phyloP scores from a whole-genome alignment of 2,797 vertebrate genomes.

The Notamacropus eugenii region DNA sequence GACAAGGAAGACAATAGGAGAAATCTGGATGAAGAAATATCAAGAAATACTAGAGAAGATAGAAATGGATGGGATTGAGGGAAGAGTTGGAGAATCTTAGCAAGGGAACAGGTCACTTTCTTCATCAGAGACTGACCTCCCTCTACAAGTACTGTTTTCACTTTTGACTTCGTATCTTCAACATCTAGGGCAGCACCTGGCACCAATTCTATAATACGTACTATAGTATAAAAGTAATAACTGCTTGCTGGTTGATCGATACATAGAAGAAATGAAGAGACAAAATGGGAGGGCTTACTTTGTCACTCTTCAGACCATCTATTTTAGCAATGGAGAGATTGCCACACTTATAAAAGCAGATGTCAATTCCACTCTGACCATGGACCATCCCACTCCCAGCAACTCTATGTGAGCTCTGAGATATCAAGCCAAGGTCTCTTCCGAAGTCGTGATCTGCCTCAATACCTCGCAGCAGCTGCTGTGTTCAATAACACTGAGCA shows the following conservation, averaged over 20 bases:
- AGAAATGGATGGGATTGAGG: neutral
- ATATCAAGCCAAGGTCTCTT: conserved; percentile 25
- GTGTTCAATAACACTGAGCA: conserved; percentile 43
- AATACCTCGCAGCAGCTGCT: conserved; percentile 68
- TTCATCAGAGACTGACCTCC: neutral
- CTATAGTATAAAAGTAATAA: neutral
- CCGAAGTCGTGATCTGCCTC: conserved; percentile 52
- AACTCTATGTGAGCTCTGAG: conserved; percentile 63
- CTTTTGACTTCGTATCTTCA: neutral
- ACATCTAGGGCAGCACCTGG: neutral
- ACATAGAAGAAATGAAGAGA: neutral
- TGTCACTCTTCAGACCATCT: neutral
- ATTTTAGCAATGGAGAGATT: conserved; percentile 1
- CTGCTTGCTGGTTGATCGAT: neutral
- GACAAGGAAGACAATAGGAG: neutral
- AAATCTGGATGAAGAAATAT: neutral
- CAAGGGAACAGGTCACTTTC: neutral
- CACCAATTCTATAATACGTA: neutral
- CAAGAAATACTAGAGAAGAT: neutral
- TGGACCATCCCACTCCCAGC: fast-evolving
- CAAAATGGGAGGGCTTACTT: conserved; percentile 18
- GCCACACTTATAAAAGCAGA: conserved; percentile 51
- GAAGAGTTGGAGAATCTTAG: neutral
- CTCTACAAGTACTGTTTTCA: neutral
- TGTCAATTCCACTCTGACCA: conserved; percentile 62